phyloP scores from a whole-genome alignment of 2,888 invertebrate species.

The Cephus pulcher region DNA sequence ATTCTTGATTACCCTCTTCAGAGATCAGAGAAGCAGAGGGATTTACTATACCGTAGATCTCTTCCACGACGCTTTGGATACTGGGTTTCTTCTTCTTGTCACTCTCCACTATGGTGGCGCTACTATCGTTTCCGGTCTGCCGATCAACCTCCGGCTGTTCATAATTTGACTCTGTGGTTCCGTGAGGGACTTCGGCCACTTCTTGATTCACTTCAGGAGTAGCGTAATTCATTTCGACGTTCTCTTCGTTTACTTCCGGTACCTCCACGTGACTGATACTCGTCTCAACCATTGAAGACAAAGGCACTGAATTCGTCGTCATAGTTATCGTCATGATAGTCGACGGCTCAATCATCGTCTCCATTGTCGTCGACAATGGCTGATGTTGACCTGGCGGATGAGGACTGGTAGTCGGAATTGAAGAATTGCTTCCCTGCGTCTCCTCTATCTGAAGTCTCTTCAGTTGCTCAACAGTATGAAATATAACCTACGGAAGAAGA shows the following conservation, averaged over 20 bases:
- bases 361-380: conserved; percentile 6
- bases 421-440: conserved; percentile 24
- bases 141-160: conserved; percentile 18
- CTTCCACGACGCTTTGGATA: conserved; percentile 46
- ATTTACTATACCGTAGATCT: conserved; percentile 46
- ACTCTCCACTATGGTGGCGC: not conserved
- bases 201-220: conserved; percentile 50
- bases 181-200: conserved; percentile 34
- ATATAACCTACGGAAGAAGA: conserved; percentile 48
- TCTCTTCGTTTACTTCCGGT: conserved; percentile 50
- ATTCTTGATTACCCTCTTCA: not conserved
- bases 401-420: conserved; percentile 38
- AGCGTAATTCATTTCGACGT: conserved; percentile 45
- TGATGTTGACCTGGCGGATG: conserved; percentile 41
- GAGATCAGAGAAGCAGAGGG: conserved; percentile 11
- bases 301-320: not conserved
- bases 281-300: conserved; percentile 1
- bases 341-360: not conserved
- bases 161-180: conserved; percentile 34
- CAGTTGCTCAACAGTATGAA: conserved; percentile 57
- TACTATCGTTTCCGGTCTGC: conserved; percentile 16
- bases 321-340: not conserved
- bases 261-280: conserved; percentile 38
- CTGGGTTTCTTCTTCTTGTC: conserved; percentile 33
- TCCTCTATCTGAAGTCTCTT: conserved; percentile 46